Conservation (phyloP, 2,797 vertebrate species). For the Micromesistius poutassou region DNA sequence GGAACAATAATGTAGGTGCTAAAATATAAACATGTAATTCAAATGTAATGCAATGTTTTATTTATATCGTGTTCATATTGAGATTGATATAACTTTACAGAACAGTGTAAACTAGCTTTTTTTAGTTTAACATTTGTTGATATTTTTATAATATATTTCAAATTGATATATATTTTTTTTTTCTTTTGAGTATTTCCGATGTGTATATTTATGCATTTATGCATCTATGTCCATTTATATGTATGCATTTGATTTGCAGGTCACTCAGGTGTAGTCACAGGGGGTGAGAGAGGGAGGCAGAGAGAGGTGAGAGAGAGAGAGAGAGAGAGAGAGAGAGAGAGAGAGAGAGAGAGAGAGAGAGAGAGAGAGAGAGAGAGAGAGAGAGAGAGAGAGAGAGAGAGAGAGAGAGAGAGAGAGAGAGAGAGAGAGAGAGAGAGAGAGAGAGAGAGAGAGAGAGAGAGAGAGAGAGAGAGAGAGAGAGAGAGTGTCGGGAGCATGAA, state of each 20-base stretch:
- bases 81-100: neutral
- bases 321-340: neutral
- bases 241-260: too few species aligned
- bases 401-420: neutral
- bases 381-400: neutral
- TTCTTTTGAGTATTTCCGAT: too few species aligned
- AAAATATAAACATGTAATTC: too few species aligned
- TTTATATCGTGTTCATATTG: neutral
- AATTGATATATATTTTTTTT: too few species aligned
- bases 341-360: neutral
- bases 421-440: neutral
- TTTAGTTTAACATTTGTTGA: too few species aligned
- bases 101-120: too few species aligned
- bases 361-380: neutral
- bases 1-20: neutral
- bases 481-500: neutral
- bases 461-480: neutral
- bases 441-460: neutral
- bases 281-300: neutral
- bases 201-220: too few species aligned
- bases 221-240: too few species aligned
- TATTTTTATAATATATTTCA: too few species aligned
- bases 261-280: too few species aligned
- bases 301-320: neutral
- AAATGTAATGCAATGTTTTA: neutral